Base-by-base conservation (phyloP, 2,797 vertebrate species). In the Danio albolineatus region DNA sequence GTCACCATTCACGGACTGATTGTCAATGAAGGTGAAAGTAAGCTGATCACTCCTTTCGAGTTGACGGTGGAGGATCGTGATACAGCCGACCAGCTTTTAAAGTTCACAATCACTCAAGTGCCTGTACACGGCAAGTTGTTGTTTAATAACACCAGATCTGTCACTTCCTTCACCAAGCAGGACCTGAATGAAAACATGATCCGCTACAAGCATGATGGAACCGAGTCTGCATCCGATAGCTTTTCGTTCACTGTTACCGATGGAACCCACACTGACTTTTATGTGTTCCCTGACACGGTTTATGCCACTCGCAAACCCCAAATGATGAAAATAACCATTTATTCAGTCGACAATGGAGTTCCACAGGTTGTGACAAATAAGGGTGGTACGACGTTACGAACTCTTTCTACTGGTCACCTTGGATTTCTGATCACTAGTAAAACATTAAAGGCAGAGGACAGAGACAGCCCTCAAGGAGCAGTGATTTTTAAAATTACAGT, bases 101-200 rank as follows among this genome's bases (percentile, higher is more conserved):
- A 91, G 74, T 98, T 99, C 91, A 93, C 91, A 9, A 73, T 99
- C 88, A 99, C 95, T 60, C 97, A 97, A 86, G 82, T 95, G 54
- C 98, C 98, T 0, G 84, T 97, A 69, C 97, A 96, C 0, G 98
- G 98, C 59, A 95, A 92, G 72, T 92, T 99, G 85, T 89, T 97
- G 10, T 96, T 95, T 62, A 99, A 99, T 89, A 94, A 90, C 84
- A 95, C 93, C 78, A 91, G 82, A 74, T 85, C 92, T 0, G 87
- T 96, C 83, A 91, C 88, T 56, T 91, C 92, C 73, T 99, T 99
- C 81, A 97, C 96, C 79, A 98, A 98, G 87, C 95, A 97, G 84
- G 96, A 99, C 88, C 93, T 99, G 79, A 98, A 96, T 60, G 97
- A 99, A 85, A 99, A 99, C 90, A 90, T 97, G 85, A 96, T 99